Base-by-base conservation (phyloP, 2,888 invertebrate genomes). In the Cantharis rufa region DNA sequence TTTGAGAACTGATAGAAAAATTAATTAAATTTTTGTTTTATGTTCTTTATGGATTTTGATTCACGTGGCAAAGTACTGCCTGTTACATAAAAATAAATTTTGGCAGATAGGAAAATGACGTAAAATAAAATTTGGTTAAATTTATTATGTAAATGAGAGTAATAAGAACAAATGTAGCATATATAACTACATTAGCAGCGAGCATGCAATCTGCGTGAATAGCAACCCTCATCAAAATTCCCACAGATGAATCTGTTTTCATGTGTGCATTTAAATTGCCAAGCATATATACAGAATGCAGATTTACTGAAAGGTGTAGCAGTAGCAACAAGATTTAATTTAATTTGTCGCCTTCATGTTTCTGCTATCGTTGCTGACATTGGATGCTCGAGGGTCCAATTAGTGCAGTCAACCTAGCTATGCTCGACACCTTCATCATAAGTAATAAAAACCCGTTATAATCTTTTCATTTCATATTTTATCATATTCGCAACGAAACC, bases 271-370 rank as follows among this genome's bases (percentile, higher is more conserved):
- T 81, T 76, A 82, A 83, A 83, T 82, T 81, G 81, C 82, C 79
- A 82, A 82, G 82, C 82, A 80, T 80, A 79, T 78, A 79, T 78
- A 78, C 80, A 77, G 78, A 79, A 78, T 79, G 79, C 79, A 78
- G 78, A 78, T 80, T 79, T 79, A 78, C 80, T 82, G 79, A 82
- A 82, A 84, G 83, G 84, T 82, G 83, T 83, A 81, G 83, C 81
- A 82, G 81, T 81, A 82, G 83, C 81, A 66, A 66, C 64, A 83
- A 83, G 83, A 84, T 84, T 84, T 83, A 84, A 84, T 84, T 84
- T 84, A 84, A 84, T 84, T 84, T 84, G 83, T 83, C 84, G 83
- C 84, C 83, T 83, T 82, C 77, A 76, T 74, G 74, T 73, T 77
- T 74, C 78, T 73, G 69, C 71, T 78, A 75, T 73, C 66, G 75